These are phyloP conservation scores for Botia kubotai DNA, from an alignment of 2,797 vertebrate species.

Conservation along the genomic window DNA sequence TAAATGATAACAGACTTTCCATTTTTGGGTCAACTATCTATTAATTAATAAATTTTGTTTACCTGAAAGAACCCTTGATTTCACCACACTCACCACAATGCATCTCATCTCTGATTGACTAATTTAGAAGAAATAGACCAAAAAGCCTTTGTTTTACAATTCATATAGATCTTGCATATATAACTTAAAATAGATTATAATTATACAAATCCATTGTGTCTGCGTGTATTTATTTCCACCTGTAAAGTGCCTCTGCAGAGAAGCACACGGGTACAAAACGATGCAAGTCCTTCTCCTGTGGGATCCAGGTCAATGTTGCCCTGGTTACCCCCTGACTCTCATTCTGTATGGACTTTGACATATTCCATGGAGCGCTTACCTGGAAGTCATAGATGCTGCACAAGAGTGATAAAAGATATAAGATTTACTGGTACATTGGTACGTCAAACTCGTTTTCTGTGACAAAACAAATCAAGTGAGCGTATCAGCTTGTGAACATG, in stretches of 20 bases:
- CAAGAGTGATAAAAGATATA: background rate
- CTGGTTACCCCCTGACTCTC: conserved; percentile 38
- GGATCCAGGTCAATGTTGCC: conserved; percentile 69
- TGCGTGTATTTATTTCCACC: conserved; percentile 56
- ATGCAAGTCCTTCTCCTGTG: conserved; percentile 60
- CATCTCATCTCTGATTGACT: conserved; percentile 81
- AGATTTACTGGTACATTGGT: background rate
- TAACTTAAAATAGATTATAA: background rate
- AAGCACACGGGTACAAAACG: conserved; percentile 72
- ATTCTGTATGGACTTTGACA: conserved; percentile 65
- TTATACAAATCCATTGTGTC: background rate
- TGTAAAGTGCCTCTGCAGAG: conserved; percentile 70
- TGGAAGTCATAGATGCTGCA: conserved; percentile 72
- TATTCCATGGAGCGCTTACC: conserved; percentile 72
- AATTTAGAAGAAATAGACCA: conserved; percentile 33
- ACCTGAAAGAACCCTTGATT: conserved; percentile 65
- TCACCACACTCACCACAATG: conserved; percentile 68
- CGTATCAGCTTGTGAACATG: background rate
- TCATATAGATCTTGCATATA: too few species aligned
- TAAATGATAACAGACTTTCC: background rate
- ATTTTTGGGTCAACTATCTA: background rate
- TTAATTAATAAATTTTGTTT: conserved; percentile 22
- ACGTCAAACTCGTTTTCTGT: background rate
- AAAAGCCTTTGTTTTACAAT: background rate
- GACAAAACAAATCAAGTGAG: background rate